Evolutionary conservation across 2,888 invertebrate genomes (phyloP).

Genomic region (Lampropteryx suffumata): DNA sequence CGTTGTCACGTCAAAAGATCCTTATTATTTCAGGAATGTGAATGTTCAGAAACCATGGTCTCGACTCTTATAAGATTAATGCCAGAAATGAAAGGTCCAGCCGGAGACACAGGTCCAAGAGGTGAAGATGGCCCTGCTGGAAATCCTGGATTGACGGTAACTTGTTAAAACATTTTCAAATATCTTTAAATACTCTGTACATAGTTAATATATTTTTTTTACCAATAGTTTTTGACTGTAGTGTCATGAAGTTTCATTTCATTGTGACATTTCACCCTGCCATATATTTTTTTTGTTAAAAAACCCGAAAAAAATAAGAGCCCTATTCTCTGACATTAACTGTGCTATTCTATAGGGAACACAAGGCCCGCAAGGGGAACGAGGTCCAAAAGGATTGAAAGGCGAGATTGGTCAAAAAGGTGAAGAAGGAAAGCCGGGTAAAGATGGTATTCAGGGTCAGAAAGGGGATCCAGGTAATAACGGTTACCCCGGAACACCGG

Average conservation of each 20-base stretch:
- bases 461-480: slow-evolving; percentile 89
- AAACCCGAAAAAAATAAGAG: too few relatives aligned
- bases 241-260: too few relatives aligned
- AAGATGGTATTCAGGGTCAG: slow-evolving; percentile 82
- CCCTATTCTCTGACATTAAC: too few relatives aligned
- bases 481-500: slow-evolving; percentile 85
- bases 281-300: too few relatives aligned
- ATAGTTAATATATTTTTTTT: too few relatives aligned
- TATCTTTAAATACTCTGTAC: too few relatives aligned
- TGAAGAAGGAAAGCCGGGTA: slow-evolving; percentile 81
- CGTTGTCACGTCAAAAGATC: too few relatives aligned
- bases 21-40: slow-evolving; percentile 47
- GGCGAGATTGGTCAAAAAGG: slow-evolving; percentile 86
- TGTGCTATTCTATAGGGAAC: slow-evolving; percentile 77
- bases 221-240: too few relatives aligned
- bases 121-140: slow-evolving; percentile 54
- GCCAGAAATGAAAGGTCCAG: slow-evolving; percentile 77
- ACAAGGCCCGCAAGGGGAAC: slow-evolving; percentile 83
- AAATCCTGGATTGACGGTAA: slow-evolving; percentile 52
- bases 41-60: slow-evolving; percentile 56
- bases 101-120: slow-evolving; percentile 77
- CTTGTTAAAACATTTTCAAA: slow-evolving; percentile 3
- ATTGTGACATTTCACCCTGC: too few relatives aligned
- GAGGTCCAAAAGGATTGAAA: slow-evolving; percentile 74
- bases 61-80: slow-evolving; percentile 52